Evolutionary conservation across 2,797 vertebrate genomes (phyloP).

Genomic region (Sebastes trivittatus): DNA sequence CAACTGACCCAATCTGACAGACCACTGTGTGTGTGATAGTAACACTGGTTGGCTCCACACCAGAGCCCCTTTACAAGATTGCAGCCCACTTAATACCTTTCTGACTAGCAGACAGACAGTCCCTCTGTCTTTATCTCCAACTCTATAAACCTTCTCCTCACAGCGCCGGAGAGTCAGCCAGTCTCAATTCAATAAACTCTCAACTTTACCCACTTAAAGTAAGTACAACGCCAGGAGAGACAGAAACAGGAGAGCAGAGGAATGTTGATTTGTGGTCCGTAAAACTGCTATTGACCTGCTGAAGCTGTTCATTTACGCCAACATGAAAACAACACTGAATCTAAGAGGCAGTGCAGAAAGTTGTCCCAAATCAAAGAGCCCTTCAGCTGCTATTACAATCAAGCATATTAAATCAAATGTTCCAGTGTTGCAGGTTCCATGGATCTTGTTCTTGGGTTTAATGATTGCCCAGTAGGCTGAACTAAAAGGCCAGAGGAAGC

Average conservation of each 20-base stretch:
- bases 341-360: background rate
- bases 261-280: conserved; percentile 44
- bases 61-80: conserved; percentile 50
- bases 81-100: conserved; percentile 54
- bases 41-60: conserved; percentile 26
- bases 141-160: conserved; percentile 53
- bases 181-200: conserved; percentile 59
- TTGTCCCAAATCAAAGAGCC: background rate
- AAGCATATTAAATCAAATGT: conserved; percentile 19
- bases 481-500: background rate
- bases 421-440: background rate
- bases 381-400: background rate
- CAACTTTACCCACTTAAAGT: conserved; percentile 39
- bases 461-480: conserved; percentile 9
- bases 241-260: conserved; percentile 49
- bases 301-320: conserved; percentile 15
- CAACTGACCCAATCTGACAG: conserved; percentile 55
- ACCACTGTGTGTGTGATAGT: conserved; percentile 33
- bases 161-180: conserved; percentile 38
- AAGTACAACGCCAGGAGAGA: conserved; percentile 30
- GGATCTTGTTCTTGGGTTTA: conserved; percentile 19
- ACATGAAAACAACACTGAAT: background rate
- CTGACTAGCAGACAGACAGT: conserved; percentile 64
- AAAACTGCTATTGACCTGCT: conserved; percentile 20
- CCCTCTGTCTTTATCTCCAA: conserved; percentile 68